Conservation (phyloP, 2,888 invertebrate genomes). For the Polydrusus pterygomalis region DNA sequence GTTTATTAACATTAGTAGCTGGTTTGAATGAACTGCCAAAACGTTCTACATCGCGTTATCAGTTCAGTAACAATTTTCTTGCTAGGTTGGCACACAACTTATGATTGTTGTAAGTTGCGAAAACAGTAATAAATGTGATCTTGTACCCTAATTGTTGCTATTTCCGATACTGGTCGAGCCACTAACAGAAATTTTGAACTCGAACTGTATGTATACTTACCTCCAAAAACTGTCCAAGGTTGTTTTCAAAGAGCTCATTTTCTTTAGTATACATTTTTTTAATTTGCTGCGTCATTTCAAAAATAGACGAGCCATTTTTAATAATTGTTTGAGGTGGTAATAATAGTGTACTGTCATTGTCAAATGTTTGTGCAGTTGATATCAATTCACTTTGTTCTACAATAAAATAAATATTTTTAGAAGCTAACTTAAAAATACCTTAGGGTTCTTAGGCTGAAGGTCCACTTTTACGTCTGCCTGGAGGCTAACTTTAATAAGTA, state of each 20-base stretch:
- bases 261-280: conserved; percentile 25
- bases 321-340: conserved; percentile 11
- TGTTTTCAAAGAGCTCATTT: conserved; percentile 15
- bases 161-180: too few species aligned
- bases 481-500: too few species aligned
- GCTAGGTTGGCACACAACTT: too few species aligned
- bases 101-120: too few species aligned
- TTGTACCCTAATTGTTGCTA: too few species aligned
- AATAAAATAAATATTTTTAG: conserved; percentile 17
- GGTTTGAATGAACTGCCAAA: too few species aligned
- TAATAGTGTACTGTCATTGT: background rate
- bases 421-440: background rate
- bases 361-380: conserved; percentile 21
- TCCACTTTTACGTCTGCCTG: too few species aligned
- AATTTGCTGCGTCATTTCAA: conserved; percentile 15
- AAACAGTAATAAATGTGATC: too few species aligned
- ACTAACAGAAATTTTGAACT: too few species aligned
- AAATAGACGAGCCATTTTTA: conserved; percentile 21
- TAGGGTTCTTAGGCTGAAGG: background rate
- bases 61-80: too few species aligned
- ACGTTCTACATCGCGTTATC: too few species aligned
- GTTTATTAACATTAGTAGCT: too few species aligned
- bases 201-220: conserved; percentile 25
- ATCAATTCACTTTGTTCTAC: conserved; percentile 7
- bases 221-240: conserved; percentile 31